Evolutionary conservation across 2,888 invertebrate species (phyloP).

Genomic region (Lepidocyrtinus sp.): DNA sequence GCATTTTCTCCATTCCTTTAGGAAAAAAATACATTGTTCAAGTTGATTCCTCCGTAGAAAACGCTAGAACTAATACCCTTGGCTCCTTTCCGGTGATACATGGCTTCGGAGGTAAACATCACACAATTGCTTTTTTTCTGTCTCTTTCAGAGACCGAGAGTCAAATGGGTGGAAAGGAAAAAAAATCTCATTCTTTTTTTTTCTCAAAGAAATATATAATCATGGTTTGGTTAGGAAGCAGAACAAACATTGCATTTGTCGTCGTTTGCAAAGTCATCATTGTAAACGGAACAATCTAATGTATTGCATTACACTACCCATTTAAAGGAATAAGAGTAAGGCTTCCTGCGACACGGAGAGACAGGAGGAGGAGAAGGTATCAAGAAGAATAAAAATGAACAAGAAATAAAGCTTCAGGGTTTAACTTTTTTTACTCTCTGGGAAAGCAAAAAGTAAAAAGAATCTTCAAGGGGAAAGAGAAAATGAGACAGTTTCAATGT

Average conservation of each 20-base stretch:
- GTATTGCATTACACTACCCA: neutral
- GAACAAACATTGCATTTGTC: too few relatives aligned
- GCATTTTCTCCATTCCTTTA: too few relatives aligned
- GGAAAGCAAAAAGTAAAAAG: too few relatives aligned
- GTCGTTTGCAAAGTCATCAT: slow-evolving; percentile 15
- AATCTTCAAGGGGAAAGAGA: neutral
- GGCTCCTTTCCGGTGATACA: slow-evolving; percentile 33
- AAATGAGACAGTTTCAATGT: slow-evolving; percentile 34
- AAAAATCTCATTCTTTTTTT: too few relatives aligned
- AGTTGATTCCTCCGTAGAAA: neutral
- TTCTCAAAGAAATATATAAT: too few relatives aligned
- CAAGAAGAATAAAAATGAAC: slow-evolving; percentile 34
- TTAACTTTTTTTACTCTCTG: slow-evolving; percentile 29
- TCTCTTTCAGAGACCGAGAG: neutral
- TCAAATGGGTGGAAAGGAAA: too few relatives aligned
- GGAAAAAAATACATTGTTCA: neutral
- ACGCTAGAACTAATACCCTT: slow-evolving; percentile 36
- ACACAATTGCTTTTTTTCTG: slow-evolving; percentile 16
- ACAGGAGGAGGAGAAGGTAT: slow-evolving; percentile 25
- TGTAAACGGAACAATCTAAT: too few relatives aligned
- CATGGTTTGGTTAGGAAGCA: too few relatives aligned
- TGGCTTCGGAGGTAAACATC: slow-evolving; percentile 34
- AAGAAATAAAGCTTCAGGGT: slow-evolving; percentile 32
- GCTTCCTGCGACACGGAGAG: too few relatives aligned
- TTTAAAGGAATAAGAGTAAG: neutral